Evolutionary conservation across 2,113 vertebrate species (phyloP), one percentile per base, ranked within the genome.

Genomic region (Daboia siamensis): DNA sequence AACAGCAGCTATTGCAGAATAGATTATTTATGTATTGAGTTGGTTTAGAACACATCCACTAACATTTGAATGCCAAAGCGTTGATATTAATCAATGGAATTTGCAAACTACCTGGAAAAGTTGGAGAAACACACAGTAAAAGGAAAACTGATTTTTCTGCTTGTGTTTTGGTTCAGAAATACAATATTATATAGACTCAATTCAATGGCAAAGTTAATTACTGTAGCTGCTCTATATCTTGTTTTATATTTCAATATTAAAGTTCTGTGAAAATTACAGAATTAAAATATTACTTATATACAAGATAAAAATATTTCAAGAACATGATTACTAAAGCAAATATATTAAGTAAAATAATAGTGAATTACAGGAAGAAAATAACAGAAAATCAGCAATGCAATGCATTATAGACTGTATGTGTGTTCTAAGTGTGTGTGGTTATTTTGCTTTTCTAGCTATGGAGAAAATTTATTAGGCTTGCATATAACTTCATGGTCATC

Each of bases 401-500:
- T 20, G 69, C 6, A 6, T 39, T 20, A 39, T 74, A 33, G n/a
- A 80, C 33, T 80, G 17, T 20, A 8, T 44, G 21, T 80, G 21
- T 80, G 17, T 80, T 44, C 74, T 44, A 9, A 80, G 26, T 91
- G 4, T 94, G 4, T 3, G 86, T 54, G 74, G 33, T 7, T 44
- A 21, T 80, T 80, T 80, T 80, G 94, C 44, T 48, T 92, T 94
- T 93, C 86, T 95, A 99, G 99, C 98, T 99, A 91, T 98, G 99
- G 98, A 98, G 98, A 94, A 99, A 99, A 96, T 94, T 99, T 56
- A 97, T 98, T 46, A 98, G 99, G 17, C 94, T 98, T 6, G 97
- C 98, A 6, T 98, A 99, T 94, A 99, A 99, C 97, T 97, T 99
- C n/a, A 95, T 98, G 69, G 99, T 98, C 88, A 95, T 98, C 44